Evolutionary conservation across 2,888 invertebrate species (phyloP), one percentile per base, ranked within the genome.

Genomic region (Polydrusus cervinus): DNA sequence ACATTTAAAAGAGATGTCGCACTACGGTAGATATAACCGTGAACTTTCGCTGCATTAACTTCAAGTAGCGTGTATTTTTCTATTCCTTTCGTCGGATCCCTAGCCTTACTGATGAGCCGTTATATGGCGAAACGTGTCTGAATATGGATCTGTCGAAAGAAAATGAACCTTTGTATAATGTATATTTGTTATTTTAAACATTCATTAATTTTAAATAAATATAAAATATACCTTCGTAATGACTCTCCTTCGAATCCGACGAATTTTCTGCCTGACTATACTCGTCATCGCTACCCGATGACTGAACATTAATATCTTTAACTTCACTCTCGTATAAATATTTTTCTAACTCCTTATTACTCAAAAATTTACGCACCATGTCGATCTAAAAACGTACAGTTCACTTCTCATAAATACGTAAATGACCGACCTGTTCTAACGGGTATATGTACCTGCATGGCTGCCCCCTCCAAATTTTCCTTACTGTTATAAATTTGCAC

Each of bases 361-460:
- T 43, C 43, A 43, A 43, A 43, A n/a, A 43, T 43, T 43, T 43
- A 43, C 43, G 43, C 43, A n/a, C n/a, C 43, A 43, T 43, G n/a
- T 43, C 43, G n/a, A 43, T 43, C 43, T 1, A 10, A 43, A 43
- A 43, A 43, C 43, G 43, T 43, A n/a, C 43, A 9, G n/a, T 43
- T 43, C 43, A 43, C 43, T 43, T 1, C n/a, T 9, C 43, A 43
- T 43, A 40, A 40, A 40, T n/a, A n/a, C n/a, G 9, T 40, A 43
- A 43, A 43, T 43, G 43, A 43, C 43, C 13, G 13, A 43, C 43
- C 43, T 43, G 43, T 43, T 43, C n/a, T 43, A 43, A 43, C 43
- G 43, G n/a, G n/a, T 13, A 43, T 43, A 43, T 43, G 43, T n/a
- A 43, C 43, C 43, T 43, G 43, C 43, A 43, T 43, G 43, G 43